phyloP scores from a whole-genome alignment of 2,888 invertebrate genomes.

The Epistrophe grossulariae region DNA sequence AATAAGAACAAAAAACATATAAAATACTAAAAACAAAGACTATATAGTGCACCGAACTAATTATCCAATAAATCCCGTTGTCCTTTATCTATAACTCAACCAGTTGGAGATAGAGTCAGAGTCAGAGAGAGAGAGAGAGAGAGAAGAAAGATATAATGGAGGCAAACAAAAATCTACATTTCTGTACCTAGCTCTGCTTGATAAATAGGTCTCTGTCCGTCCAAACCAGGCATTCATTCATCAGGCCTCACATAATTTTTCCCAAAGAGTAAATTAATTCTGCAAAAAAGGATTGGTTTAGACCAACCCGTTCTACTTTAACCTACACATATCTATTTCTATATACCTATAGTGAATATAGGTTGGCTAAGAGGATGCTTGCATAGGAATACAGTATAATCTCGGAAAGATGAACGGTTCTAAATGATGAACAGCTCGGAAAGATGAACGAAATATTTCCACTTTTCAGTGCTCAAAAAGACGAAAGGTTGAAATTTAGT shows the following conservation, averaged over 20 bases:
- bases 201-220: constrained; percentile 16
- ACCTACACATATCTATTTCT: background rate
- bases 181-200: constrained; percentile 1
- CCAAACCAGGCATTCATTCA: constrained; percentile 47
- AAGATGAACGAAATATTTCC: too few species aligned
- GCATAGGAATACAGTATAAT: constrained; percentile 20
- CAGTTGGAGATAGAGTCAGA: too few species aligned
- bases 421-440: too few species aligned
- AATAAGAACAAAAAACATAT: background rate
- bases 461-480: too few species aligned
- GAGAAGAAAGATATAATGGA: background rate
- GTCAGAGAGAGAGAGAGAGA: background rate
- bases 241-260: constrained; percentile 58
- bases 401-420: too few species aligned
- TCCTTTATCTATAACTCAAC: constrained; percentile 55
- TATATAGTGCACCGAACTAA: constrained; percentile 49
- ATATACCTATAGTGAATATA: background rate
- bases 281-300: constrained; percentile 32
- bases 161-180: background rate
- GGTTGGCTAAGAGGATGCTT: background rate
- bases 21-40: constrained; percentile 34
- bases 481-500: too few species aligned
- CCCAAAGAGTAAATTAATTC: constrained; percentile 69
- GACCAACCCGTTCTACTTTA: background rate
- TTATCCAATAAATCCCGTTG: constrained; percentile 67